Conservation (phyloP, 2,113 vertebrate genomes). For the Triplophysa siluroides region DNA sequence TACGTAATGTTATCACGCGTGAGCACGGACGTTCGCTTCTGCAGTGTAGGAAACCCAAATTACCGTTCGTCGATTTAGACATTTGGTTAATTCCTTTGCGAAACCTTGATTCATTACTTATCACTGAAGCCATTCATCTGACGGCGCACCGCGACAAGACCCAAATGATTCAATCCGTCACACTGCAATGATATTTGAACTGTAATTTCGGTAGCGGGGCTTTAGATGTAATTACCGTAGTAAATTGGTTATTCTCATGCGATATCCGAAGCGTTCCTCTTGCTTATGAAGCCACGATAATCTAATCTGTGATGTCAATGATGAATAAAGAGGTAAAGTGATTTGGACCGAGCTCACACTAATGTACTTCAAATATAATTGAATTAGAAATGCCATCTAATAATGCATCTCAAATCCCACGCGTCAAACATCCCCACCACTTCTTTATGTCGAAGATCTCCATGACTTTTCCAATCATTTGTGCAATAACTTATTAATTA, state of each 20-base stretch:
- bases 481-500: no score
- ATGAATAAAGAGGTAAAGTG: conserved; percentile 12
- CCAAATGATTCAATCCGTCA: conserved; percentile 29
- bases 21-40: conserved; percentile 6
- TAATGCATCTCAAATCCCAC: no score
- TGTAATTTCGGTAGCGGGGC: background rate
- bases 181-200: background rate
- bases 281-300: background rate
- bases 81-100: conserved; percentile 33
- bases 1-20: background rate
- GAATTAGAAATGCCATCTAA: background rate
- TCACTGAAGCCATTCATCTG: conserved; percentile 37
- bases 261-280: background rate
- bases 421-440: no score
- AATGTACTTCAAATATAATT: conserved; percentile 26
- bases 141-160: background rate
- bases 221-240: conserved; percentile 16
- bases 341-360: background rate
- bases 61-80: conserved; percentile 14
- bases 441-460: no score
- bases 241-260: conserved; percentile 10
- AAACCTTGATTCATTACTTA: conserved; percentile 34
- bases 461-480: no score
- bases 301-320: conserved; percentile 7
- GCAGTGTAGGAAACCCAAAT: background rate